Conservation (phyloP, 2,888 invertebrate species). For the Thera obeliscata region DNA sequence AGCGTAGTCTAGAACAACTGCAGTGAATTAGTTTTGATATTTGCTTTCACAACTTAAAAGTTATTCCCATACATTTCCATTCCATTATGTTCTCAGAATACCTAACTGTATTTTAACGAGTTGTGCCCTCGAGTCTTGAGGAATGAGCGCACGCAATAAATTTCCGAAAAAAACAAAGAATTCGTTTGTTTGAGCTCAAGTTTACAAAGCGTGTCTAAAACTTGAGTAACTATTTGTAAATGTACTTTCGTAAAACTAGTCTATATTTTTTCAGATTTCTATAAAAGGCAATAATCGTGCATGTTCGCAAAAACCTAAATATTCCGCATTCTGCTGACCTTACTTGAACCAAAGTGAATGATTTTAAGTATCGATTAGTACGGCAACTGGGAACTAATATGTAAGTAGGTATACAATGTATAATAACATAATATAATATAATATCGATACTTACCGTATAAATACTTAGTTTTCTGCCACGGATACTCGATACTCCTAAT, state of each 20-base stretch:
- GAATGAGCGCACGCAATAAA: constrained; percentile 39
- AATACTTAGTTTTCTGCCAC: background rate
- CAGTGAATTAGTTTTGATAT: background rate
- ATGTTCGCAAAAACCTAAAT: too few relatives aligned
- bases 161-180: constrained; percentile 60
- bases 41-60: constrained; percentile 2
- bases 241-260: background rate
- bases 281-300: too few relatives aligned
- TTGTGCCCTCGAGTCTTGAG: constrained; percentile 51
- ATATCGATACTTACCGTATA: too few relatives aligned
- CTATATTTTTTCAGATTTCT: too few relatives aligned
- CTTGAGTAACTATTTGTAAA: background rate
- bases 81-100: constrained; percentile 29
- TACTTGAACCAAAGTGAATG: too few relatives aligned
- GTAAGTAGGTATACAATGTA: too few relatives aligned
- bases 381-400: too few relatives aligned
- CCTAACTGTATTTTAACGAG: constrained; percentile 50
- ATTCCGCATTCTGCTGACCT: too few relatives aligned
- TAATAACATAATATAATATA: too few relatives aligned
- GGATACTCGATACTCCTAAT: background rate
- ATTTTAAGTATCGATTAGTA: too few relatives aligned
- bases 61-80: constrained; percentile 21
- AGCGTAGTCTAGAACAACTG: background rate
- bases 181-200: background rate
- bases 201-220: constrained; percentile 1